Evolutionary conservation across 2,113 vertebrate species (phyloP).

Genomic region (Pelvicachromis taeniatus): DNA sequence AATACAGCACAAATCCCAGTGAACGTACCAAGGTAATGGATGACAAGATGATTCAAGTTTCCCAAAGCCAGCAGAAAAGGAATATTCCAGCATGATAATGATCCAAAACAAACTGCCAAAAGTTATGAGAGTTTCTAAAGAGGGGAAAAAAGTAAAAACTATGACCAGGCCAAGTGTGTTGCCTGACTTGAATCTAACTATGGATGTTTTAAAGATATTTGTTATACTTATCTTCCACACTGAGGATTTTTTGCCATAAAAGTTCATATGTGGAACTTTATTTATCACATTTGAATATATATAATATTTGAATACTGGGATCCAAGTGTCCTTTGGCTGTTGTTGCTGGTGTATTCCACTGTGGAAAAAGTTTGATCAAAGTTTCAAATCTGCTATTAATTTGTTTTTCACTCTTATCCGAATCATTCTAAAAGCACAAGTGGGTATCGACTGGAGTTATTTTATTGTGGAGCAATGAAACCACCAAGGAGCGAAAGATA

Average conservation of each 20-base stretch:
- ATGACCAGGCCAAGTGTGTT: not conserved
- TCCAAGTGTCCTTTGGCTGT: not conserved
- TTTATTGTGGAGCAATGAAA: constrained; percentile 35
- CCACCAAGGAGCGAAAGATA: not conserved
- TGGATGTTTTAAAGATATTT: not conserved
- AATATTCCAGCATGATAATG: not conserved
- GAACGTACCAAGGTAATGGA: not conserved
- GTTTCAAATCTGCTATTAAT: not conserved
- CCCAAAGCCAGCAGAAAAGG: not conserved
- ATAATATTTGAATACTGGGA: not conserved
- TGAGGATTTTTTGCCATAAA: not conserved
- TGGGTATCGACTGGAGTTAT: constrained; percentile 7
- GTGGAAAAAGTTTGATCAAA: not conserved
- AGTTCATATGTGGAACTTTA: not conserved
- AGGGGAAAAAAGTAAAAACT: not conserved
- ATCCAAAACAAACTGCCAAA: not conserved
- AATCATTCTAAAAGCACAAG: constrained; percentile 10
- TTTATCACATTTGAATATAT: not conserved
- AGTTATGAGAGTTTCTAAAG: not conserved
- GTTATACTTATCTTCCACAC: not conserved
- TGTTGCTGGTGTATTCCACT: not conserved
- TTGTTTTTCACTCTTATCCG: constrained; percentile 6
- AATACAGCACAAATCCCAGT: not conserved
- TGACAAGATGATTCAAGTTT: not conserved
- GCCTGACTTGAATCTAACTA: not conserved